Evolutionary conservation across 2,113 vertebrate genomes (phyloP), one percentile per base, ranked within the genome.

Genomic region (Patagioenas fasciata): DNA sequence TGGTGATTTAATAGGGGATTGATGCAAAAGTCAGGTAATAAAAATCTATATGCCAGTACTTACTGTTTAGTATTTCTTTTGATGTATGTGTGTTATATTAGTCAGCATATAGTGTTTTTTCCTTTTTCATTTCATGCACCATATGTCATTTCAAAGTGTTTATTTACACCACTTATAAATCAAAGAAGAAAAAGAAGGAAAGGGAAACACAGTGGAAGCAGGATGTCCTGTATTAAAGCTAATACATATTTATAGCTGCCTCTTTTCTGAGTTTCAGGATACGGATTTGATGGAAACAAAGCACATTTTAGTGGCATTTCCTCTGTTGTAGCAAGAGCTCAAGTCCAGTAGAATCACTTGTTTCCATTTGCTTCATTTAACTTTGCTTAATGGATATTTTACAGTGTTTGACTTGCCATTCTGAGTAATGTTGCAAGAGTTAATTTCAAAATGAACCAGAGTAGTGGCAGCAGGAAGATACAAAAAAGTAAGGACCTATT

Each of bases 191-290:
- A 57, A 91, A 74, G 65, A 89, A 95, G 82, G 67, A 79, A 92
- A 54, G 23, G 77, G 84, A 91, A 91, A 69, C 13, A 9, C 44
- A 60, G 57, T 91, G 58, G 84, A 96, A 94, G 56, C 83, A 87
- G 88, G 91, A 91, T 94, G 65, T 95, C 85, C 74, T 88, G 80
- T 80, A 93, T 72, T 95, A 84, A 78, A 74, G 24, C 51, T 77
- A 42, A 86, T 73, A 13, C 17, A n/a, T 95, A 97, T 95, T 97
- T 97, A 90, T 92, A 95, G 81, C 47, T 93, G 54, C 48, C 65
- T 56, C 44, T 93, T 70, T 50, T 84, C 73, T 92, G 69, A 79
- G 31, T 89, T 80, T 95, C 88, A 91, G 90, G 92, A 93, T 92
- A 53, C 31, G 51, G 36, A 18, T 18, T 70, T 65, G 23, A 54